These are phyloP conservation scores for Melospiza georgiana DNA, from an alignment of 2,113 vertebrate genomes.

Conservation along the genomic window DNA sequence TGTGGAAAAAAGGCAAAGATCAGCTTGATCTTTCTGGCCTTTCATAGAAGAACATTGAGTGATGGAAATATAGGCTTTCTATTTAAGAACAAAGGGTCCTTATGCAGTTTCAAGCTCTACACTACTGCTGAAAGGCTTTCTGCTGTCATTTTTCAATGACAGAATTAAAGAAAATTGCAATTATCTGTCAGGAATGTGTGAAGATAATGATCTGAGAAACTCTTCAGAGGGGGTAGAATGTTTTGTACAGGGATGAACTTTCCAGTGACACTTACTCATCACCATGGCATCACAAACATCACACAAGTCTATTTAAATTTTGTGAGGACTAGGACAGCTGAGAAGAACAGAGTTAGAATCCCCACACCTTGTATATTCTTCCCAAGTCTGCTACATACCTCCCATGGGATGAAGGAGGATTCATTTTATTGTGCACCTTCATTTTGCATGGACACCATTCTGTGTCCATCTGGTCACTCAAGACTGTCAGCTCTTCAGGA, in stretches of 20 bases:
- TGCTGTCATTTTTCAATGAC: slow-evolving; percentile 24
- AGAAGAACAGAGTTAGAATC: neutral
- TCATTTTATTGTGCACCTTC: neutral
- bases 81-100: slow-evolving; percentile 42
- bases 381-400: neutral
- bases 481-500: neutral
- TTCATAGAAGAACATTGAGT: slow-evolving; percentile 26
- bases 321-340: neutral
- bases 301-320: neutral
- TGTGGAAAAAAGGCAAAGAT: neutral
- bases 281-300: slow-evolving; percentile 27
- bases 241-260: slow-evolving; percentile 10
- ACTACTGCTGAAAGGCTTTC: neutral
- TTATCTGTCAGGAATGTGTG: slow-evolving; percentile 45
- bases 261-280: slow-evolving; percentile 9
- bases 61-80: slow-evolving; percentile 15
- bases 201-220: slow-evolving; percentile 47
- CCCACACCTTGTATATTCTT: neutral
- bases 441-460: neutral
- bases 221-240: neutral
- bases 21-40: slow-evolving; percentile 2
- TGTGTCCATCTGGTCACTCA: neutral
- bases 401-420: neutral
- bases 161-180: slow-evolving; percentile 47
- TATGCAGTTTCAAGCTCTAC: slow-evolving; percentile 4